Evolutionary conservation across 2,113 vertebrate genomes (phyloP), one percentile per base, ranked within the genome.

Genomic region (Murina feae): DNA sequence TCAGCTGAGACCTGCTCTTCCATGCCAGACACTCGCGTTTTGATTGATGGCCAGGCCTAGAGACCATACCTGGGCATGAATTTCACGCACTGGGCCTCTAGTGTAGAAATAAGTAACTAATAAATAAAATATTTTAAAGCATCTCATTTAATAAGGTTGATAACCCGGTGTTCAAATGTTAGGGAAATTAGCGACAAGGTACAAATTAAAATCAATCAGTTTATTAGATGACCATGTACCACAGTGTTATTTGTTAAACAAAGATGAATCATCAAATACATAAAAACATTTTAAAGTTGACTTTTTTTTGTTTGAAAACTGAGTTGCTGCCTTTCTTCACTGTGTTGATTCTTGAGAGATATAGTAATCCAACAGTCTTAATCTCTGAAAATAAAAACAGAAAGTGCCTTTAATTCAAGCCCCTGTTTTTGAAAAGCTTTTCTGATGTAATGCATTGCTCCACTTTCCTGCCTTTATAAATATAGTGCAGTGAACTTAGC

Each of bases 341-440:
- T 88, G 68, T 87, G 25, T 51, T 42, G 9, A 3, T 82, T 93
- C 23, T 83, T 90, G 5, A 18, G 74, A 91, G 17, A 71, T 44
- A 51, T 30, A 75, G 75, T 74, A 88, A 53, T 90, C 21, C 76
- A 66, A n/a, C 32, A 28, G 11, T 71, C 2, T 76, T 92, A 80
- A 82, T 90, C 25, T 89, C 68, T 93, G 44, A 95, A 95, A 96
- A 72, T 74, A 74, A 87, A 90, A 53, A 18, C 13, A 85, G 51
- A 95, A 93, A 84, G 39, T 74, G 20, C 18, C 80, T 74, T 89
- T 72, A 66, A 12, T 58, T 89, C 14, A 89, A 83, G 69, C 11
- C 60, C 1, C n/a, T 76, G 12, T 44, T 71, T 69, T 85, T 84
- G n/a, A 84, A 86, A 93, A 86, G 49, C 11, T 68, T 86, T 74